Percentiles rank a stretch among this genome's conserved stretches.
Conservation (phyloP, 2,113 vertebrate genomes). For the Chitala chitala region DNA sequence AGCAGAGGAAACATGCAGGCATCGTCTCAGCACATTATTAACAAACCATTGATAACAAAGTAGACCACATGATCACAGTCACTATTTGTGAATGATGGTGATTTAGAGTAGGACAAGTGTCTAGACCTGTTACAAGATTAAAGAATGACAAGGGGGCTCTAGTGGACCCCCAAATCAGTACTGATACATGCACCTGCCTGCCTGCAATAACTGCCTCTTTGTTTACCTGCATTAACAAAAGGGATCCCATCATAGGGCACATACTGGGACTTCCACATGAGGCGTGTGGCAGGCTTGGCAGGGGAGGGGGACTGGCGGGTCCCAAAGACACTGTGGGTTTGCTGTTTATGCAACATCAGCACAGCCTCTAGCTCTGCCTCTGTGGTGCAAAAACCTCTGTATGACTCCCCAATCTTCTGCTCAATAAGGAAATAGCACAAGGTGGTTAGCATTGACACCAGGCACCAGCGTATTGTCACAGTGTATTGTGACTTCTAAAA, state of each 20-base stretch:
- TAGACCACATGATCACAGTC: background rate
- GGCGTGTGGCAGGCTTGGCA: conserved; percentile 71
- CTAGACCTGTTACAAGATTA: background rate
- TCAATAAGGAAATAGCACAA: background rate
- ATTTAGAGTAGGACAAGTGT: background rate
- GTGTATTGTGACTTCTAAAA: background rate
- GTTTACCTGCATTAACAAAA: conserved; percentile 76
- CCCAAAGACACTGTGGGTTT: conserved; percentile 74
- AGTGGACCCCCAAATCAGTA: background rate
- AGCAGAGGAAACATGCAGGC: conserved; percentile 23
- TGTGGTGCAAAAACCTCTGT: conserved; percentile 72
- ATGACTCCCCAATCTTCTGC: conserved; percentile 81
- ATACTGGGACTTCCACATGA: conserved; percentile 84
- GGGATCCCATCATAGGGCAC: conserved; percentile 78
- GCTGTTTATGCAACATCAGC: conserved; percentile 72
- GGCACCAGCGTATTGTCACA: background rate
- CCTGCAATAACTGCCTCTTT: background rate
- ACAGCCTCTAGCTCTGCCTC: conserved; percentile 72
- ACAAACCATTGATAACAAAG: background rate
- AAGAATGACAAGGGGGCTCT: background rate
- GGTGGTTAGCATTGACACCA: background rate
- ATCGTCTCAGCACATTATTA: conserved; percentile 23
- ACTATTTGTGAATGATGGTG: background rate
- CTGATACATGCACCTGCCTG: background rate
- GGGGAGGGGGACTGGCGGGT: conserved; percentile 75